Conservation (phyloP, 2,888 invertebrate species). For the Drosophila barbarae region DNA sequence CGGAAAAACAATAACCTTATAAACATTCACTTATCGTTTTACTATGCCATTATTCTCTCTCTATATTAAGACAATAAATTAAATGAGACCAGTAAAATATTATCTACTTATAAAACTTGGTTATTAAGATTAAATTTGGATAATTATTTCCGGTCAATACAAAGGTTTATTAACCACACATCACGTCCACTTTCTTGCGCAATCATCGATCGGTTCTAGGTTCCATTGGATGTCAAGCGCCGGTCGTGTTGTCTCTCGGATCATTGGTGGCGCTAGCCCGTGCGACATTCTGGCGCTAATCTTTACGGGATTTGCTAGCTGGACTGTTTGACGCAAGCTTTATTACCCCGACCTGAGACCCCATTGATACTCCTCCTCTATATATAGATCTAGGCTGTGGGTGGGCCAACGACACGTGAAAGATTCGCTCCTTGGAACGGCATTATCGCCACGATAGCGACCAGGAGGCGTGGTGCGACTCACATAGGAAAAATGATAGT, state of each 20-base stretch:
- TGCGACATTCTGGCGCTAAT: conserved; percentile 42
- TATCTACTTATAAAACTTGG: not conserved
- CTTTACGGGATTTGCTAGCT: conserved; percentile 20
- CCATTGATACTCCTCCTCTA: conserved; percentile 11
- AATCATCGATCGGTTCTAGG: not conserved
- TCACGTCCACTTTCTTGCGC: conserved; percentile 16
- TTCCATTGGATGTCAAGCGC: conserved; percentile 9
- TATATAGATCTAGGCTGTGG: conserved; percentile 21
- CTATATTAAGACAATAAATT: not conserved
- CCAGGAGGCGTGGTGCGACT: conserved; percentile 1
- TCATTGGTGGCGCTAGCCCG: conserved; percentile 27
- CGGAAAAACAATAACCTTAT: not conserved
- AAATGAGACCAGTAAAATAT: not conserved
- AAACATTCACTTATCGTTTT: not conserved
- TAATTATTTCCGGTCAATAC: conserved; percentile 9
- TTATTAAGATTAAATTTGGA: too few species aligned
- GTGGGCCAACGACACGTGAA: conserved; percentile 12
- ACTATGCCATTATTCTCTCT: not conserved
- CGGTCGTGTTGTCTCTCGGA: conserved; percentile 8
- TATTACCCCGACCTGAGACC: conserved; percentile 30
- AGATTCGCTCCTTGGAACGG: conserved; percentile 15
- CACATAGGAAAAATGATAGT: not conserved
- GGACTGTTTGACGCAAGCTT: conserved; percentile 37
- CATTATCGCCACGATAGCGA: conserved; percentile 15
- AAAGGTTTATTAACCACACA: conserved; percentile 3